Percentiles rank a stretch among this genome's conserved stretches.
These are phyloP conservation scores for Stictocephala bisonia DNA, from an alignment of 2,888 invertebrate species.

Conservation along the genomic window DNA sequence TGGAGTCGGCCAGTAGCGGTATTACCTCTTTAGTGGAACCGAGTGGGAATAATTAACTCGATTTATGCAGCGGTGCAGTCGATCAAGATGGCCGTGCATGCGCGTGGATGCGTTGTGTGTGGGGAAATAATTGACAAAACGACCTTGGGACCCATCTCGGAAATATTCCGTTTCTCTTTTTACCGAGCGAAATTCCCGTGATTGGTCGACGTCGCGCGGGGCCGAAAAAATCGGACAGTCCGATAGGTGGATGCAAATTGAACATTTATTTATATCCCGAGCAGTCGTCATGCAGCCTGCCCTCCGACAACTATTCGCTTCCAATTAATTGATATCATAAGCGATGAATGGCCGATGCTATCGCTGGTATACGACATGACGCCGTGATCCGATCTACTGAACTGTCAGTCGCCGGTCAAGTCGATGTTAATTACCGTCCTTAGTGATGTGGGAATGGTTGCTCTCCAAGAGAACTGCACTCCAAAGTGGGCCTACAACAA, in stretches of 20 bases:
- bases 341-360: not conserved
- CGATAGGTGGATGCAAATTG: constrained; percentile 10
- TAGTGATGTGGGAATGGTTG: no score
- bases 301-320: not conserved
- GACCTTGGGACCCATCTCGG: constrained; percentile 37
- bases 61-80: constrained; percentile 2
- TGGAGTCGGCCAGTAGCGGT: no score
- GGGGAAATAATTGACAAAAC: constrained; percentile 40
- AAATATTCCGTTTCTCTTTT: constrained; percentile 40
- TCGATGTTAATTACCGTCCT: no score
- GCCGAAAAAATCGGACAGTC: constrained; percentile 39
- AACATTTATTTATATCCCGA: constrained; percentile 30
- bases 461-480: no score
- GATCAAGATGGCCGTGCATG: constrained; percentile 36
- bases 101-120: no score
- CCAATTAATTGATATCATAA: constrained; percentile 42
- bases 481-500: no score
- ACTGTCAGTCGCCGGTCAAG: no score
- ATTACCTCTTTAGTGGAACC: no score
- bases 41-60: constrained; percentile 19
- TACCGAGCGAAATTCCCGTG: constrained; percentile 29
- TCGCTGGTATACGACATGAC: not conserved
- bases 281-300: not conserved
- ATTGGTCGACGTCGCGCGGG: constrained; percentile 5
- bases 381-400: no score